A percentile compares a stretch with the other conserved stretches of the same genome.
These are phyloP conservation scores for Lymantria monacha DNA, from an alignment of 2,888 invertebrate species.

Conservation along the genomic window DNA sequence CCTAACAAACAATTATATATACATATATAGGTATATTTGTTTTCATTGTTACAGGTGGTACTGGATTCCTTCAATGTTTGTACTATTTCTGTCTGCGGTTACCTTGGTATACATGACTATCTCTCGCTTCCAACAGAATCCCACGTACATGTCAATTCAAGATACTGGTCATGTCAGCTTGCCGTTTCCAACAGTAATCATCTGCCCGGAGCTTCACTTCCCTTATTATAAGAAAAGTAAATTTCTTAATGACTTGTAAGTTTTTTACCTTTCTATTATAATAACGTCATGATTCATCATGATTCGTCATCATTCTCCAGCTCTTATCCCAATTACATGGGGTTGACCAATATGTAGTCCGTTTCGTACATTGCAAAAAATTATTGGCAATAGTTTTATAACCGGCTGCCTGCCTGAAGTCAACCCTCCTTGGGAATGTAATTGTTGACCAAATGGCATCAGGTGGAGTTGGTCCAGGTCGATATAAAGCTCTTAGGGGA, in stretches of 20 bases:
- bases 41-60: slow-evolving; percentile 35
- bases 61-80: slow-evolving; percentile 42
- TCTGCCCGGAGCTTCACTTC: slow-evolving; percentile 56
- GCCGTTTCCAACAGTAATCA: slow-evolving; percentile 49
- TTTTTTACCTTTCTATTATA: neutral
- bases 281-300: too few species aligned
- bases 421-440: too few species aligned
- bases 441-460: too few species aligned
- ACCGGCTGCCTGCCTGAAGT: too few species aligned
- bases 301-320: too few species aligned
- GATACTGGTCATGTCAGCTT: slow-evolving; percentile 17
- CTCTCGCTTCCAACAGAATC: slow-evolving; percentile 43
- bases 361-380: too few species aligned
- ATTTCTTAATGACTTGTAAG: slow-evolving; percentile 51
- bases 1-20: too few species aligned
- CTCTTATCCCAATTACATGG: too few species aligned
- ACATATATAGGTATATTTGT: too few species aligned
- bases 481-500: neutral
- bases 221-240: slow-evolving; percentile 40
- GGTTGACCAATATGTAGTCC: too few species aligned
- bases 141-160: slow-evolving; percentile 45
- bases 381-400: too few species aligned
- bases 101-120: slow-evolving; percentile 36
- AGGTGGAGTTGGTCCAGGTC: neutral
- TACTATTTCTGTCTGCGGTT: slow-evolving; percentile 40